Percentiles rank a stretch among this genome's conserved stretches.
Evolutionary conservation across 2,797 vertebrate genomes (phyloP).

Genomic region (Parambassis ranga): DNA sequence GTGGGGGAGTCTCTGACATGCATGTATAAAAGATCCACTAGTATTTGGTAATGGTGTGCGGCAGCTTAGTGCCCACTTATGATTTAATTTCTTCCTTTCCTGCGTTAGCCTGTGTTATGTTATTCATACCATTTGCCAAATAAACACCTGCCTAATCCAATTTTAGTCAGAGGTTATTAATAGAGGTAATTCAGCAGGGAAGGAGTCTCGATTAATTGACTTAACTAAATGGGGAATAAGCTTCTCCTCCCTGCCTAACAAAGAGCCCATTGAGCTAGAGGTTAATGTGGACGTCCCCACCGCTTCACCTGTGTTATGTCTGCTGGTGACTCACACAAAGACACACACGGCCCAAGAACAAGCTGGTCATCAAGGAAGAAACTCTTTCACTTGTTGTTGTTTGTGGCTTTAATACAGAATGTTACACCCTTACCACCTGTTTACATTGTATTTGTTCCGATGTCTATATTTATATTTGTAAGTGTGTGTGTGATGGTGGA

Average conservation of each 20-base stretch:
- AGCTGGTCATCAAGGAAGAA: background rate
- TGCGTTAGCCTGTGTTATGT: background rate
- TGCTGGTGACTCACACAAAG: conserved; percentile 33
- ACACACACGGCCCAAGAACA: conserved; percentile 23
- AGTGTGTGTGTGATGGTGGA: too few species aligned
- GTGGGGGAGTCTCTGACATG: background rate
- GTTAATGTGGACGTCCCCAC: background rate
- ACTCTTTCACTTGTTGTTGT: too few species aligned
- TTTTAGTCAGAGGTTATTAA: background rate
- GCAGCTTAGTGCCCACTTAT: background rate
- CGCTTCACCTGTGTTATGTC: conserved; percentile 47
- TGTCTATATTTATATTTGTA: too few species aligned
- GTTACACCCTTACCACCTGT: too few species aligned
- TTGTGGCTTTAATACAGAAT: too few species aligned
- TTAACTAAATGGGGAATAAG: background rate
- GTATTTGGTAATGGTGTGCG: background rate
- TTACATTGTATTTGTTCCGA: too few species aligned
- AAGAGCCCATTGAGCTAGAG: conserved; percentile 39
- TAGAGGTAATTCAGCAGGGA: background rate
- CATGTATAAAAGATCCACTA: background rate
- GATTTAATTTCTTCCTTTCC: background rate
- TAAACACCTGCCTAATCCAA: background rate
- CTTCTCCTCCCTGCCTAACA: conserved; percentile 25
- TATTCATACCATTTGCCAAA: background rate
- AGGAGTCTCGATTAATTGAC: background rate